Percentiles rank a stretch among this genome's conserved stretches.
These are phyloP conservation scores for Steinernema carpocapsae DNA, from an alignment of 2,888 invertebrate species.

Conservation along the genomic window DNA sequence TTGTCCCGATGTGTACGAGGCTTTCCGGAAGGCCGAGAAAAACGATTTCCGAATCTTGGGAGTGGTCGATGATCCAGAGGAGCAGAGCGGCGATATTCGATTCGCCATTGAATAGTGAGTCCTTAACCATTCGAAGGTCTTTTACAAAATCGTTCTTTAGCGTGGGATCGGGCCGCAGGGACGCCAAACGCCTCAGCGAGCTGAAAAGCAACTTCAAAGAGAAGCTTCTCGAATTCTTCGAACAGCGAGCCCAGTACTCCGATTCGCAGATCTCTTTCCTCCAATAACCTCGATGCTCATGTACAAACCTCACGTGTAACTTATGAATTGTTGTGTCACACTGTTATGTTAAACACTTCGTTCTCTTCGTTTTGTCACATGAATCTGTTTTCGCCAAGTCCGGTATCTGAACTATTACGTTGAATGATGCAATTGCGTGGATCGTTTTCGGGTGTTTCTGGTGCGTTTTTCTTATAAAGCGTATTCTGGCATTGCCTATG, in stretches of 20 bases:
- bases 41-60: conserved; percentile 17
- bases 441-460: too few species aligned
- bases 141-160: neutral
- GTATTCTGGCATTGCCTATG: too few species aligned
- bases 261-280: too few species aligned
- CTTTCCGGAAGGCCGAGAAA: neutral
- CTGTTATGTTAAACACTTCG: too few species aligned
- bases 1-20: conserved; percentile 17
- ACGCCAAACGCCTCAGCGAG: neutral
- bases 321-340: too few species aligned
- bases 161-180: neutral
- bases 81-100: neutral
- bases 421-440: too few species aligned
- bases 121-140: neutral
- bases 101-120: conserved; percentile 23
- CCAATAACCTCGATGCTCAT: too few species aligned
- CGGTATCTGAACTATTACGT: too few species aligned
- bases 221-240: conserved; percentile 9
- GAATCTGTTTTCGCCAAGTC: too few species aligned
- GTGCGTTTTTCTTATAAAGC: too few species aligned
- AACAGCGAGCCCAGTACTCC: neutral
- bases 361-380: too few species aligned
- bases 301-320: too few species aligned
- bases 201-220: neutral
- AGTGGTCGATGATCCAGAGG: neutral